Base-by-base conservation (phyloP, 2,888 invertebrate species). In the Venusia cambrica region DNA sequence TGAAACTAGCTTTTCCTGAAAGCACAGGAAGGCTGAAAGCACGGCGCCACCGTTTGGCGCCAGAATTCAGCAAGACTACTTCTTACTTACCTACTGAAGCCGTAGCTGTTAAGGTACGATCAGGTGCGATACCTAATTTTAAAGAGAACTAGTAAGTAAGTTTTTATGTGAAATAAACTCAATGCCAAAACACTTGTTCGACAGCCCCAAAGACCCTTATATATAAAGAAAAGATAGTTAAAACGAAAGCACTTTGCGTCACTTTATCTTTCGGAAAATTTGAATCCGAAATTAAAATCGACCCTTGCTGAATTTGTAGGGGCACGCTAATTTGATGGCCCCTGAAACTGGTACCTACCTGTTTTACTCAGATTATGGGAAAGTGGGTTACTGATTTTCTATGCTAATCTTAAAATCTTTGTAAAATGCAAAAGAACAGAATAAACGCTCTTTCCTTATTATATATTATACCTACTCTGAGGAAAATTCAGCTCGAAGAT, bases 241-340 rank as follows among this genome's bases (percentile, higher is more conserved):
- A 18, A 31, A 9, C 28, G 19, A 24, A 29, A 17, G 20, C 30
- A 33, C 18, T 35, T 57, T 56, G 51, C 54, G 54, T 38, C 55
- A 57, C 47, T 78, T 75, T 73, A 75, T 78, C 69, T 71, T 68
- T 71, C 62, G 73, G 72, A 77, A 79, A 79, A 79, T 77, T 74
- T 63, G 56, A 59, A 62, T 63, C 51, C 53, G 58, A 61, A 73
- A 69, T 72, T 73, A 53, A 55, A 58, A 49, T 52, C 50, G 54
- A 52, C 45, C 57, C 56, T 63, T 55, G 42, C 50, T 50, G 49
- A 56, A 57, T 65, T 68, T 61, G 62, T 62, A 62, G 58, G 71
- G 61, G 28, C 53, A 38, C 54, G 51, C 56, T 63, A 61, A 64
- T 63, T 62, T 57, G 55, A 60, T 51, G 40, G 50, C 50, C 45